Base-by-base conservation (phyloP, 92 coral and sea anemone species). In the Porites rus region DNA sequence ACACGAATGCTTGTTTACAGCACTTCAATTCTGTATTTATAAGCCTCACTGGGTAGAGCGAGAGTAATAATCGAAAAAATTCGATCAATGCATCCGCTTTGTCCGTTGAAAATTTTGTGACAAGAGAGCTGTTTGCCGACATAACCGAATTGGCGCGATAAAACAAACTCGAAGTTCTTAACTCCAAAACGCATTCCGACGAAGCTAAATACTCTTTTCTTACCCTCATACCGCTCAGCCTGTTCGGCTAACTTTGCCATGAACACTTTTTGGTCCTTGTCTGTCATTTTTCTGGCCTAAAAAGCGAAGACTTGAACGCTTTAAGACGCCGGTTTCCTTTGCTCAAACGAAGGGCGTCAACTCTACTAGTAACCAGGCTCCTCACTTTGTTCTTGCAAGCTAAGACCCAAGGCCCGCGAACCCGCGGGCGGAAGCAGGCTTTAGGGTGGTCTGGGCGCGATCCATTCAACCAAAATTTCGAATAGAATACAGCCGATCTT, bases 201-300 rank as follows among this genome's bases (percentile, higher is more conserved):
- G 70, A 71, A 69, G 31, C 31, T 25, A 20, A 84, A 21, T 72
- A 60, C 80, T 1, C 76, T 51, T 65, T 65, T 31, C 80, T 91
- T 91, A 91, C 94, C 94, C 63, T 91, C 91, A 66, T 91, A 90
- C 46, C 93, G 88, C 85, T 90, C 93, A 80, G 93, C 90, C 72
- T 90, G 93, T 62, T 90, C 94, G 16, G 94, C 94, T 86, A 91
- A 76, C 83, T 91, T 91, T 17, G 94, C 94, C 94, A 77, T 82
- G 59, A 71, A 87, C 59, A 91, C 91, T 19, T 22, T 75, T 3
- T 24, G 10, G 4, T 76, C 83, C 53, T 71, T 87, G 18, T 74
- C 88, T 20, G 81, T 72, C 94, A 91, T 91, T 58, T 64, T 76
- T 52, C 64, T 63, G 68, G 60, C 87, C 54, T 72, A 19, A 52